Base-by-base conservation (phyloP, 2,888 invertebrate genomes). In the Meteorus cinctellus region DNA sequence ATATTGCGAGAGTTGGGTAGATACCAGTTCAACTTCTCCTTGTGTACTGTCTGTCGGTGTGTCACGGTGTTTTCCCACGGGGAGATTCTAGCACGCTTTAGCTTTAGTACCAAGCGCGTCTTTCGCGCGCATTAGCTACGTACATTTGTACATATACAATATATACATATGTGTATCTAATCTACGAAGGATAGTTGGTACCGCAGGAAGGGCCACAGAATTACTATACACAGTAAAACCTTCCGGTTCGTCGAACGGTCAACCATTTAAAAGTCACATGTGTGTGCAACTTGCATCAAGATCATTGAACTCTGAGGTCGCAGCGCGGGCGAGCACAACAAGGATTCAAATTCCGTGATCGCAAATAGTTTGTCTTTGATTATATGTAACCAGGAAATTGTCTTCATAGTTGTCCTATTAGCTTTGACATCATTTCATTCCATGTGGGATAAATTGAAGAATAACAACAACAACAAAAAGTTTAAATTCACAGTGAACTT, bases 371-470 rank as follows among this genome's bases (percentile, higher is more conserved):
- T 65, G 75, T 75, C 65, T n/a, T n/a, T 48, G 48, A 6, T n/a
- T 48, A n/a, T 48, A n/a, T 48, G 48, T 75, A 76, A 78, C 76
- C 76, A 75, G 75, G 78, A 79, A 76, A 75, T 79, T 70, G 74
- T 70, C 59, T 70, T 59, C 48, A n/a, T 41, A 41, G 12, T 41
- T 41, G 12, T 41, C 12, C 41, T 2, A 41, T 41, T 12, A 41
- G 12, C 12, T 41, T 41, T 41, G 41, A 41, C 34, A 34, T 34
- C 34, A 34, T 34, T 34, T 34, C 34, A 34, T 34, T 34, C 34
- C 34, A 34, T 8, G 34, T 34, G 34, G 34, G 34, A 34, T 34
- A 8, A 34, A 8, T 34, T 34, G 34, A 4, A 24, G 24, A 24
- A 24, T 24, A 24, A 24, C 24, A 24, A 24, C 24, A 24, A 24